Percentiles rank a stretch among this genome's conserved stretches.
Evolutionary conservation across 2,797 vertebrate species (phyloP).

Genomic region (Brachyalestes nurse): DNA sequence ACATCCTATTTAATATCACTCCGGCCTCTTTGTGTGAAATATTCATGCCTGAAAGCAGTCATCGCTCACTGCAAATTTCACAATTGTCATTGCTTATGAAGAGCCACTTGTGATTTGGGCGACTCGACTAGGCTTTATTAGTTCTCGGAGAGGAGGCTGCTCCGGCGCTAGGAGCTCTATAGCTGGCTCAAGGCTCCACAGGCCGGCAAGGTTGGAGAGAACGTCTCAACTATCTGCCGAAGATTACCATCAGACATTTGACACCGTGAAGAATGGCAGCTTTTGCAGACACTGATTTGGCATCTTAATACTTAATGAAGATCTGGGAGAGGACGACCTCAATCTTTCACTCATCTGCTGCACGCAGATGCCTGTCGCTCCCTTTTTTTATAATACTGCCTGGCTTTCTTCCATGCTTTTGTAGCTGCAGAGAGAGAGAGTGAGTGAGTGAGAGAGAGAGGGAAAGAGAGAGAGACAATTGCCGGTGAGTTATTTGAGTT

Average conservation of each 20-base stretch:
- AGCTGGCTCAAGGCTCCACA: background rate
- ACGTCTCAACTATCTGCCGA: background rate
- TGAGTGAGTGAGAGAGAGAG: background rate
- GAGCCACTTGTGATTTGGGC: background rate
- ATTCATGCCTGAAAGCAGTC: background rate
- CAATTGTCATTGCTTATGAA: background rate
- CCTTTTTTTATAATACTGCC: slow-evolving; percentile 40
- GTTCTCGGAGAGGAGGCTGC: background rate
- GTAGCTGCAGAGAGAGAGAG: slow-evolving; percentile 14
- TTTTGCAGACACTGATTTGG: slow-evolving; percentile 59
- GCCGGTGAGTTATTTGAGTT: slow-evolving; percentile 36
- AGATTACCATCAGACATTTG: slow-evolving; percentile 62
- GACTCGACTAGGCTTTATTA: background rate
- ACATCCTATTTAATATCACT: background rate
- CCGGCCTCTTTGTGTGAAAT: background rate
- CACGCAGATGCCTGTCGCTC: slow-evolving; percentile 48
- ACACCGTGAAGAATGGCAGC: slow-evolving; percentile 55
- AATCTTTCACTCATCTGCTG: slow-evolving; percentile 71
- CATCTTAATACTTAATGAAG: slow-evolving; percentile 59
- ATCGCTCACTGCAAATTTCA: background rate
- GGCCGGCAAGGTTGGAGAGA: background rate
- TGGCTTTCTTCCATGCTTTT: slow-evolving; percentile 42
- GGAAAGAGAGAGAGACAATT: slow-evolving; percentile 2
- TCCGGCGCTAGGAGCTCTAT: background rate
- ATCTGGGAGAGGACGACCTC: slow-evolving; percentile 70